phyloP scores from a whole-genome alignment of 64 coral and sea anemone genomes.

The Actinia equina region DNA sequence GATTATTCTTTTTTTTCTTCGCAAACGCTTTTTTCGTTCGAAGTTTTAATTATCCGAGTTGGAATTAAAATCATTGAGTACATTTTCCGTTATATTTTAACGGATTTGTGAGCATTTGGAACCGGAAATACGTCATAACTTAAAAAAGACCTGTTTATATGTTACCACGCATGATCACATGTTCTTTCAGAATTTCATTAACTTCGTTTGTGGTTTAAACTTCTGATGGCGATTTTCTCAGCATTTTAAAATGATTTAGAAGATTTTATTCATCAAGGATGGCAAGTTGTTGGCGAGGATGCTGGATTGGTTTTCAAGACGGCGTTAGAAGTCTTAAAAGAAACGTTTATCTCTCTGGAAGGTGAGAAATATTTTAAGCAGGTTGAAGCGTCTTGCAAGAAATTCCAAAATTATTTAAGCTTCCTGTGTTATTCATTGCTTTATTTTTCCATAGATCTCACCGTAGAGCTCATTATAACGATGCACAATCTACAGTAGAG shows the following conservation, averaged over 20 bases:
- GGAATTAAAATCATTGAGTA: too few species aligned
- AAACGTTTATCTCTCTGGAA: slow-evolving; percentile 51
- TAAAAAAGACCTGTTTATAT: neutral
- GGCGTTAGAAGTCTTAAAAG: slow-evolving; percentile 62
- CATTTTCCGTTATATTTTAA: too few species aligned
- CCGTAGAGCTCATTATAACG: slow-evolving; percentile 73
- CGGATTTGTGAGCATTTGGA: too few species aligned
- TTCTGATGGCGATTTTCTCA: neutral
- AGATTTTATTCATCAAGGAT: slow-evolving; percentile 29
- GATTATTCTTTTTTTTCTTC: too few species aligned
- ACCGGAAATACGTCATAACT: neutral
- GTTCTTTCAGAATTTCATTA: neutral
- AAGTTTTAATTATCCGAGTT: too few species aligned
- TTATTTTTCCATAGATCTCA: slow-evolving; percentile 60
- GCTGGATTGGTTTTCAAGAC: slow-evolving; percentile 56
- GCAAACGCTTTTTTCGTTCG: too few species aligned
- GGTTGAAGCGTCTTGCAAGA: neutral
- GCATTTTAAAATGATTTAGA: slow-evolving; percentile 34
- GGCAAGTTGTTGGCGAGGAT: slow-evolving; percentile 74
- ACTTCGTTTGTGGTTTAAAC: neutral
- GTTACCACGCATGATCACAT: neutral
- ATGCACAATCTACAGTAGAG: slow-evolving; percentile 69
- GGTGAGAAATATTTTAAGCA: slow-evolving; percentile 2
- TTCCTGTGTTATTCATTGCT: neutral
- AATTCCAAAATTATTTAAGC: too few species aligned